phyloP scores from a whole-genome alignment of 2,797 vertebrate species.

The Borostomias antarcticus region DNA sequence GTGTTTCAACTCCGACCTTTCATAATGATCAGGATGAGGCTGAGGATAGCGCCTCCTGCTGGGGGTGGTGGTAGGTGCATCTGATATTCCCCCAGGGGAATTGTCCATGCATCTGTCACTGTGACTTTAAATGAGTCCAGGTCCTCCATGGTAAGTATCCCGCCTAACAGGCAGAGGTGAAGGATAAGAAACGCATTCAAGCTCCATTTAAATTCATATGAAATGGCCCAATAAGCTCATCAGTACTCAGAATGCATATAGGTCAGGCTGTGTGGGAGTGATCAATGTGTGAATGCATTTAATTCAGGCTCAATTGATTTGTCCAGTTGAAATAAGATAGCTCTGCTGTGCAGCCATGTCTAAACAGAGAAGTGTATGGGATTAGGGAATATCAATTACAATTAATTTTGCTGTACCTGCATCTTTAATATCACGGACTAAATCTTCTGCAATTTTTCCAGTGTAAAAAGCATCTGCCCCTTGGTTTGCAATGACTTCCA shows the following conservation, averaged over 20 bases:
- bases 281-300: constrained; percentile 30
- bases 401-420: constrained; percentile 65
- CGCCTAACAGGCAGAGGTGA: constrained; percentile 58
- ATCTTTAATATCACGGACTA: constrained; percentile 70
- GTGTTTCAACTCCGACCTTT: constrained; percentile 74
- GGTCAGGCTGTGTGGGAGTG: constrained; percentile 11
- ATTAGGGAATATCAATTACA: constrained; percentile 13
- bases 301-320: constrained; percentile 36
- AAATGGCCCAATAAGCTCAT: constrained; percentile 15
- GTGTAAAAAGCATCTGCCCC: constrained; percentile 86
- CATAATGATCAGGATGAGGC: constrained; percentile 86
- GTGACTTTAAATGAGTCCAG: constrained; percentile 73
- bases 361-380: constrained; percentile 23
- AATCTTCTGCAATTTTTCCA: constrained; percentile 73
- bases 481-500: constrained; percentile 78
- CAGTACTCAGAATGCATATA: constrained; percentile 31
- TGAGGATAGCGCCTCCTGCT: constrained; percentile 81
- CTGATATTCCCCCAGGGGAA: constrained; percentile 75
- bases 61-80: constrained; percentile 87
- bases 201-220: not conserved
- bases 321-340: constrained; percentile 43
- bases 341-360: constrained; percentile 21
- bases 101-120: constrained; percentile 73
- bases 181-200: constrained; percentile 18
- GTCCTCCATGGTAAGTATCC: constrained; percentile 77